Evolutionary conservation across 2,888 invertebrate species (phyloP).

Genomic region (Epiblema foenella): DNA sequence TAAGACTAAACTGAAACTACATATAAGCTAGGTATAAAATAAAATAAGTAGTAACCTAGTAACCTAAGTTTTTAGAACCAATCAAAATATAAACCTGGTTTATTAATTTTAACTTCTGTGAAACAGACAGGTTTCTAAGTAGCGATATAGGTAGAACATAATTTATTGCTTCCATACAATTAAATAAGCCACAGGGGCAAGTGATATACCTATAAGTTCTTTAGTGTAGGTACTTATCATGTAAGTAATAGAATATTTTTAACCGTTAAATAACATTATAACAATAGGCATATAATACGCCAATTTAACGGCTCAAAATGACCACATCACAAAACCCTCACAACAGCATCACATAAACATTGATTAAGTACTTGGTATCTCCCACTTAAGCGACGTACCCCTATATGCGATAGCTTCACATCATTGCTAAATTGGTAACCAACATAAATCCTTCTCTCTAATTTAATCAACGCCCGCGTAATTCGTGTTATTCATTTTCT

Average conservation of each 20-base stretch:
- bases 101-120: no score
- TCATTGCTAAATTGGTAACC: slow-evolving; percentile 80
- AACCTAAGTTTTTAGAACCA: no score
- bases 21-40: no score
- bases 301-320: slow-evolving; percentile 25
- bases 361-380: slow-evolving; percentile 53
- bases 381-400: slow-evolving; percentile 69
- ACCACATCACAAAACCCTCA: slow-evolving; percentile 18
- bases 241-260: background rate
- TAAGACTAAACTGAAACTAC: no score
- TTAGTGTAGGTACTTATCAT: background rate
- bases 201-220: background rate
- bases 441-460: slow-evolving; percentile 80
- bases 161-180: background rate
- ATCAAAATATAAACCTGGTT: no score
- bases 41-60: no score
- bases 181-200: background rate
- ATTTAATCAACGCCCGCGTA: slow-evolving; percentile 81
- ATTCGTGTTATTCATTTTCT: slow-evolving; percentile 61
- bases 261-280: slow-evolving; percentile 46
- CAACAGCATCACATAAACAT: slow-evolving; percentile 30
- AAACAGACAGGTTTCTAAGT: no score
- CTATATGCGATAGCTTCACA: slow-evolving; percentile 76
- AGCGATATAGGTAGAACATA: no score
- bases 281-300: slow-evolving; percentile 53